Conservation (phyloP, 2,797 vertebrate species). For the Lithobates pipiens region DNA sequence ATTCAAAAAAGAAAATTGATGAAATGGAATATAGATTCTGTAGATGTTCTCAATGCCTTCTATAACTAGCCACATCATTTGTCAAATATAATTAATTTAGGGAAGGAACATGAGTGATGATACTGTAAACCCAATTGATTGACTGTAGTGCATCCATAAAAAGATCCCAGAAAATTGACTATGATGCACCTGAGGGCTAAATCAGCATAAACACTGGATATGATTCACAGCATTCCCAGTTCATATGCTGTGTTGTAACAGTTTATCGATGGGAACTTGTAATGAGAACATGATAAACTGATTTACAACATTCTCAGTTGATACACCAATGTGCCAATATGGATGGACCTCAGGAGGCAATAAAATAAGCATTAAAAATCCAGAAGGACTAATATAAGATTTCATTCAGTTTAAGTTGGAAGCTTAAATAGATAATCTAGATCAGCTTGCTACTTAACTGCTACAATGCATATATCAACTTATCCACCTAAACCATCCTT, state of each 20-base stretch:
- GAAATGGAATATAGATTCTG: not conserved
- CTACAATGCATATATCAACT: no score
- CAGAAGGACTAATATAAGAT: not conserved
- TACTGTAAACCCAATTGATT: no score
- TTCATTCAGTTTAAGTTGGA: not conserved
- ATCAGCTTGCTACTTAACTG: no score
- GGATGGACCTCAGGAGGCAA: not conserved
- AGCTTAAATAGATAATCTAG: not conserved
- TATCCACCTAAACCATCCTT: no score
- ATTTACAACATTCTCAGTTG: not conserved
- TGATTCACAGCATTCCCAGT: not conserved
- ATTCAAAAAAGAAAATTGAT: not conserved
- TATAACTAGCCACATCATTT: not conserved
- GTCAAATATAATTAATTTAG: not conserved
- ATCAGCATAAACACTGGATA: not conserved
- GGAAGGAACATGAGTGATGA: not conserved
- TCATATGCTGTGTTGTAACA: not conserved
- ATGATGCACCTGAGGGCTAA: not conserved
- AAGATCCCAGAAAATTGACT: not conserved
- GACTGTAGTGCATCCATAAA: not conserved
- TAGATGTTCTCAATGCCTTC: not conserved
- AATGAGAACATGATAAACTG: not conserved
- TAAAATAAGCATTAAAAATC: not conserved
- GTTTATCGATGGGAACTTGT: not conserved
- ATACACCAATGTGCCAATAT: not conserved